phyloP scores from a whole-genome alignment of 2,888 invertebrate species.

The Lasioglossum leucozonium region DNA sequence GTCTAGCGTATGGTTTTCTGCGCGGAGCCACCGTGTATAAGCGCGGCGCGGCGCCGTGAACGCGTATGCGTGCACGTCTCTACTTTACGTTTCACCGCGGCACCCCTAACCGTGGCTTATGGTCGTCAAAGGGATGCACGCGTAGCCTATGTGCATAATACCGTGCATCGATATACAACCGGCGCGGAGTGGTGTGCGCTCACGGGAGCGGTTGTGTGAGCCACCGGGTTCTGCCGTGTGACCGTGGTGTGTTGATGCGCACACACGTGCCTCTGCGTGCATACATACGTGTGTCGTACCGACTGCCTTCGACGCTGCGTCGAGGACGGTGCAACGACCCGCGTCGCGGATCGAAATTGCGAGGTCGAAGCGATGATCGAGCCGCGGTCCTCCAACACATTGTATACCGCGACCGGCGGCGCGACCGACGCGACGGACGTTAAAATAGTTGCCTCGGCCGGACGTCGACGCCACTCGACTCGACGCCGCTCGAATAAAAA shows the following conservation, averaged over 20 bases:
- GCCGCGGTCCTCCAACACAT: conserved; percentile 58
- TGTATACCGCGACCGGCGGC: conserved; percentile 51
- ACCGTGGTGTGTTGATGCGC: neutral
- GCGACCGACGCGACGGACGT: conserved; percentile 55
- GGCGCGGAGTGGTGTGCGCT: neutral
- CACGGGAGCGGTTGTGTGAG: neutral
- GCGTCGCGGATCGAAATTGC: conserved; percentile 73
- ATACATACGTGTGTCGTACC: conserved; percentile 20
- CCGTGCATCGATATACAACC: conserved; percentile 69
- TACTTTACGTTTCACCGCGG: conserved; percentile 68
- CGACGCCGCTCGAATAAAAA: conserved; percentile 58
- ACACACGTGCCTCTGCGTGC: conserved; percentile 23
- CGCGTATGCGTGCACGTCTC: conserved; percentile 63
- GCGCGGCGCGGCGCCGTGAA: conserved; percentile 20
- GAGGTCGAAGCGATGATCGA: conserved; percentile 72
- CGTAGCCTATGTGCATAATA: conserved; percentile 74
- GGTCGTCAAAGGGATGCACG: conserved; percentile 77
- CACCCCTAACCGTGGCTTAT: conserved; percentile 75
- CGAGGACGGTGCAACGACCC: conserved; percentile 70
- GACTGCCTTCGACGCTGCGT: conserved; percentile 69
- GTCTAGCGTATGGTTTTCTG: neutral
- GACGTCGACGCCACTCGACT: conserved; percentile 60
- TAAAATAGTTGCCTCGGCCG: conserved; percentile 62
- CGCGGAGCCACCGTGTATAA: conserved; percentile 53
- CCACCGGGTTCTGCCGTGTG: neutral